Conservation (phyloP, 2,797 vertebrate species). For the Paedocypris micromegethes region DNA sequence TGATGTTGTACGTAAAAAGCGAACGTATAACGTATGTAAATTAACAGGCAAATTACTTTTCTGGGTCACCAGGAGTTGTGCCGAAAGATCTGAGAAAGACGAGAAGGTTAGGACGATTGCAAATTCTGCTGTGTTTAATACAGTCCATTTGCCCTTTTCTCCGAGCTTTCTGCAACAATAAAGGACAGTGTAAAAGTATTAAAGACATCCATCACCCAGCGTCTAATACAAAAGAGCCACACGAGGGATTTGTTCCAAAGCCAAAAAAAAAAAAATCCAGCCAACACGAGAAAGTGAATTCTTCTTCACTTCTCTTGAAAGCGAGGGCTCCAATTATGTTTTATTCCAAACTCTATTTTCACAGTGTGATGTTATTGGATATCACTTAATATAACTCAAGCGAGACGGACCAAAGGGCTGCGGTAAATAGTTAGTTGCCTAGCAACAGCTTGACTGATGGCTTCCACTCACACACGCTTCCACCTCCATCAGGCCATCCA, state of each 20-base stretch:
- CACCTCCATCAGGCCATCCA: neutral
- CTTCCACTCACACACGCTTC: slow-evolving; percentile 6
- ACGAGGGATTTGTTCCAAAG: neutral
- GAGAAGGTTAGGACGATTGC: too few species aligned
- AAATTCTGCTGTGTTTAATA: too few species aligned
- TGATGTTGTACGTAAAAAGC: too few species aligned
- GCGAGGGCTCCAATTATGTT: neutral
- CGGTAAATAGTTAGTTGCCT: slow-evolving; percentile 28
- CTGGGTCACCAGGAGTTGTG: too few species aligned
- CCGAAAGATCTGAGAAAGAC: too few species aligned
- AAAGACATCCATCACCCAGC: slow-evolving; percentile 13
- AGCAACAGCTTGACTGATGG: slow-evolving; percentile 33
- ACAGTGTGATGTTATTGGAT: slow-evolving; percentile 22
- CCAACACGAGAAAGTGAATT: neutral
- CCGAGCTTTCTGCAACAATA: neutral
- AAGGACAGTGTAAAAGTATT: slow-evolving; percentile 17
- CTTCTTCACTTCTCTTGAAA: neutral
- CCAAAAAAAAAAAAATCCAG: neutral
- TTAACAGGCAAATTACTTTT: too few species aligned
- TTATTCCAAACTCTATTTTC: slow-evolving; percentile 3
- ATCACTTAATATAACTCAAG: slow-evolving; percentile 19
- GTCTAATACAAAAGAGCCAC: too few species aligned
- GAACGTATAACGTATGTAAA: too few species aligned
- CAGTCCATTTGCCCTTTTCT: neutral
- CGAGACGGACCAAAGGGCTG: slow-evolving; percentile 23